Evolutionary conservation across 2,113 vertebrate genomes (phyloP).

Genomic region (Phaethornis superciliosus): DNA sequence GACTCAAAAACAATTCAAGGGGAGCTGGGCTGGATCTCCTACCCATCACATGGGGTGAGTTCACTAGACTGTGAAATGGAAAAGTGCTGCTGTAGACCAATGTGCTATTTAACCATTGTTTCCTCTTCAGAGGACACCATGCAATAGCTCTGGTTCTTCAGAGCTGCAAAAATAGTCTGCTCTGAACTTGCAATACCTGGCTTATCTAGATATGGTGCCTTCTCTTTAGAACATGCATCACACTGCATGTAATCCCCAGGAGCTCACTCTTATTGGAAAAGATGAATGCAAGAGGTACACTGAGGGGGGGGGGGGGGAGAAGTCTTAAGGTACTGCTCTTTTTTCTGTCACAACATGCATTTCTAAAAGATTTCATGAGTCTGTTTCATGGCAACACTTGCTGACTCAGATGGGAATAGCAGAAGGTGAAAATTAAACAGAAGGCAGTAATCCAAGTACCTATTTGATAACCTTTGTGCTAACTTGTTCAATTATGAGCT

Average conservation of each 20-base stretch:
- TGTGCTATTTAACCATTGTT: constrained; percentile 60
- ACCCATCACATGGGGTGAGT: constrained; percentile 97
- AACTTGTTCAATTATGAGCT: neutral
- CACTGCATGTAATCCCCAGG: neutral
- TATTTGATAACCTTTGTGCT: neutral
- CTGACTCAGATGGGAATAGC: neutral
- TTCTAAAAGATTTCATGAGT: neutral
- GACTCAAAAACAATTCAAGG: constrained; percentile 99
- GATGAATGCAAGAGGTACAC: neutral
- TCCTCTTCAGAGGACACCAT: constrained; percentile 38
- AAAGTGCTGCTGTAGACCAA: constrained; percentile 38
- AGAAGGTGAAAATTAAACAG: neutral
- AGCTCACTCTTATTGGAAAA: neutral
- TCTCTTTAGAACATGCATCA: neutral
- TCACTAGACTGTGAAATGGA: constrained; percentile 56
- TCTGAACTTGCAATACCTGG: neutral
- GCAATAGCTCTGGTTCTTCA: neutral
- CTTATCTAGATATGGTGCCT: neutral
- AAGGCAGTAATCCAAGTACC: neutral
- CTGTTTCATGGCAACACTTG: neutral
- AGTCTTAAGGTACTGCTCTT: neutral
- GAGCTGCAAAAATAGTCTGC: neutral
- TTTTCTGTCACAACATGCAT: fast-evolving
- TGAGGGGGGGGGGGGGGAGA: neutral
- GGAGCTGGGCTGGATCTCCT: constrained; percentile 98